These are phyloP conservation scores for Xestia sexstrigata DNA, from an alignment of 2,888 invertebrate genomes.

Conservation along the genomic window DNA sequence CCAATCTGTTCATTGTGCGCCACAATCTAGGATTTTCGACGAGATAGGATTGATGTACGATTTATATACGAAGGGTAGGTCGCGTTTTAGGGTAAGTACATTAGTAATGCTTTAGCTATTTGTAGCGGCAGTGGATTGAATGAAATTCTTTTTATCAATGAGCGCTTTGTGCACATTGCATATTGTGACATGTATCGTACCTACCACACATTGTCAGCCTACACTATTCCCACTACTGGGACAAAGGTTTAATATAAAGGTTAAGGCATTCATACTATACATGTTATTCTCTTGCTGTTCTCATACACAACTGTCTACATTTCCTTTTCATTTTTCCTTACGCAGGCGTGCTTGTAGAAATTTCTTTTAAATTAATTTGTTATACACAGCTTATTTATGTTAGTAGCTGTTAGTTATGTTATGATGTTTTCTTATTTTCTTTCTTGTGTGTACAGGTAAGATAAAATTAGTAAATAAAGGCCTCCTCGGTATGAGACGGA, in stretches of 20 bases:
- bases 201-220: not conserved
- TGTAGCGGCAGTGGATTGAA: not conserved
- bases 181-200: not conserved
- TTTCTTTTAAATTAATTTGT: not conserved
- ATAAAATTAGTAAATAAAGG: not conserved
- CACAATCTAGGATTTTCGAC: slow-evolving; percentile 24
- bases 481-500: not conserved
- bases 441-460: not conserved
- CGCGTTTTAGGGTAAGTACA: slow-evolving; percentile 1
- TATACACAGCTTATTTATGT: too few species aligned
- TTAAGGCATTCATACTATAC: not conserved
- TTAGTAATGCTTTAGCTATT: not conserved
- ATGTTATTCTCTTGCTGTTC: not conserved
- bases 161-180: not conserved
- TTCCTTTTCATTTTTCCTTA: not conserved
- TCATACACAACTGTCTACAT: not conserved
- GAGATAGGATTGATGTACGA: slow-evolving; percentile 43
- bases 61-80: not conserved
- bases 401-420: not conserved
- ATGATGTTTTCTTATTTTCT: not conserved
- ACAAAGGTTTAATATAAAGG: not conserved
- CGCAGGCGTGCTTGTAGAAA: not conserved
- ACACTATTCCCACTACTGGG: not conserved
- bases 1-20: slow-evolving; percentile 53
- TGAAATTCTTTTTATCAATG: not conserved